Percentiles rank a stretch among this genome's conserved stretches.
phyloP scores from a whole-genome alignment of 2,888 invertebrate genomes.

The Biston stratarius region DNA sequence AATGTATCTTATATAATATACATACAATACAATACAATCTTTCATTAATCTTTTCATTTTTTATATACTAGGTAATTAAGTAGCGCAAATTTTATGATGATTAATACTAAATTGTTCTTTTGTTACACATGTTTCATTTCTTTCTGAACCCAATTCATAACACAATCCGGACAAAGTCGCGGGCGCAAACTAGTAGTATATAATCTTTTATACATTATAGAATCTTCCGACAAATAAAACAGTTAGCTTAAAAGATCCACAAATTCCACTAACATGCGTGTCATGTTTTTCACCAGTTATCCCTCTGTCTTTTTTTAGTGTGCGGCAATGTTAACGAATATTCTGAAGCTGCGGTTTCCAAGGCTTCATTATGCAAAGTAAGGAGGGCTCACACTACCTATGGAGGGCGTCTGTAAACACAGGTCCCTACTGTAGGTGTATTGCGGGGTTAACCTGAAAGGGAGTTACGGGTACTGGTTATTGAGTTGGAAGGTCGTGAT shows the following conservation, averaged over 20 bases:
- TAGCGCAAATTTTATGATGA: no score
- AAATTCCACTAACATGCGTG: no score
- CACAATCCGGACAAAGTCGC: no score
- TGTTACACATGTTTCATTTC: no score
- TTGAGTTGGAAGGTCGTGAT: slow-evolving; percentile 42
- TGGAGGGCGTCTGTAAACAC: slow-evolving; percentile 42
- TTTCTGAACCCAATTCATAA: no score
- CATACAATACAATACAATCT: no score
- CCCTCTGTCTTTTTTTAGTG: not conserved
- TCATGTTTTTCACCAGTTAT: not conserved
- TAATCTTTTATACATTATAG: no score
- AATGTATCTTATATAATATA: no score
- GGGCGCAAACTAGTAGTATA: no score
- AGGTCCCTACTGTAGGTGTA: slow-evolving; percentile 25
- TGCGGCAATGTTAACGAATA: slow-evolving; percentile 50
- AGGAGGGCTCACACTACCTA: slow-evolving; percentile 55
- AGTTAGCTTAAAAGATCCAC: not conserved
- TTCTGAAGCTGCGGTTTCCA: slow-evolving; percentile 52
- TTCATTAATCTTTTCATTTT: no score
- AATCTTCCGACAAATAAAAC: not conserved
- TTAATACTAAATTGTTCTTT: no score
- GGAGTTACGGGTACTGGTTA: slow-evolving; percentile 36
- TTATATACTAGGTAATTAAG: no score
- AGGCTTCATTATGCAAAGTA: slow-evolving; percentile 71
- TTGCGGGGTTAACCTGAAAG: slow-evolving; percentile 20